Conservation (phyloP, 2,888 invertebrate species). For the Noctua fimbriata region DNA sequence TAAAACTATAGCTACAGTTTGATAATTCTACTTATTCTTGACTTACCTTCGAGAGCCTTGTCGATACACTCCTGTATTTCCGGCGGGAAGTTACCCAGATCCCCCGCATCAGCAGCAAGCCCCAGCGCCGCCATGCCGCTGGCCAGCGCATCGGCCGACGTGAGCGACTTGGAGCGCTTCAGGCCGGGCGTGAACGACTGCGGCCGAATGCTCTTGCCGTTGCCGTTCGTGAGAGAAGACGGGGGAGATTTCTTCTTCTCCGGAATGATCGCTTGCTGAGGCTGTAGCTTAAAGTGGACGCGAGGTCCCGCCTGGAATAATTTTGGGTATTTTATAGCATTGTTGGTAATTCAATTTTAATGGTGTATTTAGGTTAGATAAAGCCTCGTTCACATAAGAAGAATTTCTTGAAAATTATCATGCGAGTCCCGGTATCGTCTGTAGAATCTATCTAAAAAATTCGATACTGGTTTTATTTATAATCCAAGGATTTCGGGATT, state of each 20-base stretch:
- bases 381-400: background rate
- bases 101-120: conserved; percentile 93
- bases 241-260: conserved; percentile 88
- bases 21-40: background rate
- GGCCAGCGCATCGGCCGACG: conserved; percentile 93
- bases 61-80: conserved; percentile 94
- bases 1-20: no score
- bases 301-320: conserved; percentile 82
- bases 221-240: conserved; percentile 84
- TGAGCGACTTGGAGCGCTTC: conserved; percentile 95
- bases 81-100: conserved; percentile 93
- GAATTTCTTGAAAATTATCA: background rate
- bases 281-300: conserved; percentile 91
- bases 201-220: conserved; percentile 85
- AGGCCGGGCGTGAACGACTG: conserved; percentile 88
- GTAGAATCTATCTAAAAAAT: background rate
- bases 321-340: background rate
- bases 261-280: conserved; percentile 83
- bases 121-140: conserved; percentile 92
- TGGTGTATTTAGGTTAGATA: background rate
- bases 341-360: background rate
- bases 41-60: conserved; percentile 93
- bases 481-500: background rate
- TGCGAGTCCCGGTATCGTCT: background rate
- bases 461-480: background rate